A percentile compares a stretch with the other conserved stretches of the same genome.
These are phyloP conservation scores for Xanthia icteritia DNA, from an alignment of 2,888 invertebrate genomes.

Conservation along the genomic window DNA sequence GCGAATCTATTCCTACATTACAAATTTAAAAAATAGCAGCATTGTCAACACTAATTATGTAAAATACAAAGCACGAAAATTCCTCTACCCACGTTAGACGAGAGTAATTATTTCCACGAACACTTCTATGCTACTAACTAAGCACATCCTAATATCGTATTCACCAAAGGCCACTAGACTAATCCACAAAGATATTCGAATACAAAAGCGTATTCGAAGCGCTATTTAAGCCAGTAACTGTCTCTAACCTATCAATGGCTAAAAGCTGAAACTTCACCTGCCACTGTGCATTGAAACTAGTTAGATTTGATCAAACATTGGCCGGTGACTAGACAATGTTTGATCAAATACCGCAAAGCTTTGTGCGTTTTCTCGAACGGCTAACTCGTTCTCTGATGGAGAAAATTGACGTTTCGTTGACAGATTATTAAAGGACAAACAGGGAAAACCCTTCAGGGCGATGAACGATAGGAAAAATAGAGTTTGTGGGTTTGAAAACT, in stretches of 20 bases:
- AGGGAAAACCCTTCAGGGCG: conserved; percentile 18
- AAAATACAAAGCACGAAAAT: background rate
- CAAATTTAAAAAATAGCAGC: background rate
- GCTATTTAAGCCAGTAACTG: conserved; percentile 31
- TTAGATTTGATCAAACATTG: conserved; percentile 59
- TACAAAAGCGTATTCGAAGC: conserved; percentile 31
- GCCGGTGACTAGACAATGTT: conserved; percentile 36
- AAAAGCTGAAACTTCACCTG: conserved; percentile 54
- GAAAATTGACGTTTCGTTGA: conserved; percentile 51
- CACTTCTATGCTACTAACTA: background rate
- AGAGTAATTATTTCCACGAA: conserved; percentile 31
- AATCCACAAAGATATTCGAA: conserved; percentile 49
- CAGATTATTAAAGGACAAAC: conserved; percentile 36
- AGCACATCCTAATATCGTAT: conserved; percentile 38
- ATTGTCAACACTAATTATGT: conserved; percentile 7
- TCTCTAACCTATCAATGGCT: conserved; percentile 45
- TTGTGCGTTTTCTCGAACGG: conserved; percentile 29
- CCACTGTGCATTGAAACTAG: conserved; percentile 50
- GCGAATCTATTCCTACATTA: background rate
- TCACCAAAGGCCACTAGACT: conserved; percentile 48
- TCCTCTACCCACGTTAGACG: background rate
- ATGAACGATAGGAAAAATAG: conserved; percentile 13
- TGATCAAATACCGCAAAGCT: too few relatives aligned
- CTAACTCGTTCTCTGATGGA: conserved; percentile 34
- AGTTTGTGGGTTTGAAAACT: conserved; percentile 7